Base-by-base conservation (phyloP, 2,797 vertebrate genomes). In the Bryconaethiops microstoma region DNA sequence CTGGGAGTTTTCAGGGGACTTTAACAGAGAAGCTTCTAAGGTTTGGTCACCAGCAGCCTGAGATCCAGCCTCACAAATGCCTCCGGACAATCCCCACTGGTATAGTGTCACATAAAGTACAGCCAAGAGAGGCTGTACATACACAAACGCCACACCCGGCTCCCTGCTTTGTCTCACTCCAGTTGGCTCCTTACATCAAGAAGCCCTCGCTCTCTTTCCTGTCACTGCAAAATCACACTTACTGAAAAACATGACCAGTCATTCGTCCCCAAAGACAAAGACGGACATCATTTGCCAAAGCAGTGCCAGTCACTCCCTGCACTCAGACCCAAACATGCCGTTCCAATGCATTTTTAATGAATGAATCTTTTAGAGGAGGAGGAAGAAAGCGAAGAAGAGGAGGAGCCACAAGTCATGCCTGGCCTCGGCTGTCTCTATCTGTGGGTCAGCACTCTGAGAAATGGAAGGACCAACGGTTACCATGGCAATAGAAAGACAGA, bases 401-500 rank as follows among this genome's bases (percentile, higher is more conserved):
- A 77, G 69, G 77, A 82, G 73, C 74, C 17, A 54, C 12, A 7
- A 54, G n/a, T n/a, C 68, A 74, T 14, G 42, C 19, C 60, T 73
- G 62, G 35, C 21, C n/a, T n/a, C 42, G 7, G 40, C 60, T 40
- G 40, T n/a, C 50, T 77, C 60, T 50, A 70, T 59, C 52, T 70
- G 57, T 9, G 29, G 68, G 67, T 69, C 60, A 79, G 75, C 55
- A 72, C 57, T 52, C 79, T 62, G 12, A 55, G 71, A 69, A 40
- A 78, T 55, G 9, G 29, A 84, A n/a, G 60, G 40, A 78, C 79
- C 78, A 62, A 25, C 59, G 62, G 78, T 85, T 76, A 74, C 83
- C 79, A 86, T 81, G 81, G 73, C 65, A 63, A 86, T 62, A 76
- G 65, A 75, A 82, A 77, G 60, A 79, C 1, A 4, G 81, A 74